phyloP scores from a whole-genome alignment of 2,888 invertebrate genomes.

The Erannis defoliaria region DNA sequence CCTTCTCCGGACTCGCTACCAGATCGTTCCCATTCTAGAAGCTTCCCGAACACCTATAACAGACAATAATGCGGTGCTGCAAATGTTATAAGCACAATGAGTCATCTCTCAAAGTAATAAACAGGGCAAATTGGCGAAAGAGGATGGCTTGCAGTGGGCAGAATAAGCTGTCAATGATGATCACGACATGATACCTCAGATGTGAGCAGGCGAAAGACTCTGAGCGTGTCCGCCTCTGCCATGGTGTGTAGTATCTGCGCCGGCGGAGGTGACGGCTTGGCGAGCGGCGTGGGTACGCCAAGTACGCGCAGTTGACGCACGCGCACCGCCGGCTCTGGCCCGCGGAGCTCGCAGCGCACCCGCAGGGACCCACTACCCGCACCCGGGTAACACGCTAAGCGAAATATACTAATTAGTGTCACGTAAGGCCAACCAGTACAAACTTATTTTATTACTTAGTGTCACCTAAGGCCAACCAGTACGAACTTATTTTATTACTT shows the following conservation, averaged over 20 bases:
- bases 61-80: slow-evolving; percentile 1
- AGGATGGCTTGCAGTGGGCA: too few species aligned
- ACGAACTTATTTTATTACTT: too few species aligned
- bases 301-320: slow-evolving; percentile 92
- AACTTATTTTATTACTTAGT: not conserved
- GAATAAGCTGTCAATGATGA: too few species aligned
- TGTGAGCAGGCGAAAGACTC: slow-evolving; percentile 96
- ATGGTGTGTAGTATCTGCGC: slow-evolving; percentile 92
- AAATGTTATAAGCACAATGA: too few species aligned
- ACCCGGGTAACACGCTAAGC: slow-evolving; percentile 62
- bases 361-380: slow-evolving; percentile 70
- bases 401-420: not conserved
- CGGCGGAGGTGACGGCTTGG: slow-evolving; percentile 50
- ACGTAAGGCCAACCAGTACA: too few species aligned
- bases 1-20: slow-evolving; percentile 79
- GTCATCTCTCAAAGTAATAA: too few species aligned
- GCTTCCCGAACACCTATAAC: slow-evolving; percentile 94
- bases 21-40: slow-evolving; percentile 89
- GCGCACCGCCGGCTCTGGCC: slow-evolving; percentile 95
- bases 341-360: slow-evolving; percentile 94
- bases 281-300: slow-evolving; percentile 56
- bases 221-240: slow-evolving; percentile 96
- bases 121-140: too few species aligned
- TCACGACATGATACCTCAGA: too few species aligned
- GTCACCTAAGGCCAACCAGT: too few species aligned